Percentiles rank a stretch among this genome's conserved stretches.
phyloP scores from a whole-genome alignment of 2,797 vertebrate genomes.

The Oceanodroma leucorhoa region DNA sequence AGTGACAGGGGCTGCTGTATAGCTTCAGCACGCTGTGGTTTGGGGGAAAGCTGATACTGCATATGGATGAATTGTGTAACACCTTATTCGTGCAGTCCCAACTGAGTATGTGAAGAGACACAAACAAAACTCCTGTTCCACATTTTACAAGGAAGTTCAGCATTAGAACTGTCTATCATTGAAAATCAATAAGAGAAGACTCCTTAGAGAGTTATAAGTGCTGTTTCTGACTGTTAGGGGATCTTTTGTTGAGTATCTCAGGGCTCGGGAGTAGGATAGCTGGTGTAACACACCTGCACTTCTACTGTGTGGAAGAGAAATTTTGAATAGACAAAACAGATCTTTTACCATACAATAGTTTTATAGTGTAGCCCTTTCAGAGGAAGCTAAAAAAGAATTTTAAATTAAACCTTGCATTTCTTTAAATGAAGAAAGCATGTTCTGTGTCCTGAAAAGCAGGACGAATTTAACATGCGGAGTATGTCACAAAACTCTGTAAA shows the following conservation, averaged over 20 bases:
- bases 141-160: constrained; percentile 34
- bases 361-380: constrained; percentile 14
- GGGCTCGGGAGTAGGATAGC: neutral
- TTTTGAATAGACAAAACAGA: constrained; percentile 46
- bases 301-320: neutral
- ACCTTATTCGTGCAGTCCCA: constrained; percentile 16
- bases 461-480: neutral
- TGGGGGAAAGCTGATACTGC: neutral
- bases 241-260: neutral
- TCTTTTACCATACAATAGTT: constrained; percentile 27
- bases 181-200: constrained; percentile 23
- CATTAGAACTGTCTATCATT: constrained; percentile 4
- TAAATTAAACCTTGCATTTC: neutral
- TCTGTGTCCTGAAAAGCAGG: neutral
- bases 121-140: neutral
- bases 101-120: constrained; percentile 1
- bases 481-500: neutral
- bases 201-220: neutral
- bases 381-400: neutral
- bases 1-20: neutral
- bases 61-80: constrained; percentile 23
- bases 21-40: neutral
- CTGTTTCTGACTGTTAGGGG: neutral
- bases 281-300: neutral
- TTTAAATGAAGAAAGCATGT: neutral